These are phyloP conservation scores for Sphecodes monilicornis DNA, from an alignment of 2,888 invertebrate genomes.

Conservation along the genomic window DNA sequence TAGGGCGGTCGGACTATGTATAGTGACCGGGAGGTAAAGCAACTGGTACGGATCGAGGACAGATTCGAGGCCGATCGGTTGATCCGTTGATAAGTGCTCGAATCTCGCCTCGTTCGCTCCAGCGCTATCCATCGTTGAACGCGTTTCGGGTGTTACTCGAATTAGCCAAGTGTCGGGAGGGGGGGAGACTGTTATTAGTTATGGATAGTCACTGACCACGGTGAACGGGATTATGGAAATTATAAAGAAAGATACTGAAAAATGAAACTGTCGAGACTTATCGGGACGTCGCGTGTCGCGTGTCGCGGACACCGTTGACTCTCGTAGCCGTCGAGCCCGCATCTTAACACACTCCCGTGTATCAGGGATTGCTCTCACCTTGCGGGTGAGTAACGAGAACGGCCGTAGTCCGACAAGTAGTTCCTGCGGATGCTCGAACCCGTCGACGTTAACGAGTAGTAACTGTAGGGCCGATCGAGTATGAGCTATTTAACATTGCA, in stretches of 20 bases:
- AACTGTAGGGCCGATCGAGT: constrained; percentile 70
- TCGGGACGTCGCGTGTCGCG: constrained; percentile 8
- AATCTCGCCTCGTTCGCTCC: not conserved
- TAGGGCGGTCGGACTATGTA: not conserved
- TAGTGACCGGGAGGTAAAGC: not conserved
- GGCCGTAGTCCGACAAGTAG: constrained; percentile 71
- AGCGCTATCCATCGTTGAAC: not conserved
- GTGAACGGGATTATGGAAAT: not conserved
- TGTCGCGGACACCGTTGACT: constrained; percentile 7
- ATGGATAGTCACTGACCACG: not conserved
- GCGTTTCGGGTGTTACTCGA: not conserved
- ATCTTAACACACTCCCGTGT: constrained; percentile 9
- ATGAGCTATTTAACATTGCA: constrained; percentile 45
- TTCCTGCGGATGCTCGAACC: constrained; percentile 69
- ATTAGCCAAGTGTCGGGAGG: not conserved
- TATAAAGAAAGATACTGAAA: not conserved
- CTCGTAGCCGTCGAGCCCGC: constrained; percentile 16
- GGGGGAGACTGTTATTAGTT: not conserved
- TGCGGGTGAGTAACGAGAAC: constrained; percentile 73
- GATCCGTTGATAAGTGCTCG: not conserved
- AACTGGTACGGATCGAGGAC: not conserved
- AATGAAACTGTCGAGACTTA: constrained; percentile 24
- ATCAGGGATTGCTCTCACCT: constrained; percentile 71
- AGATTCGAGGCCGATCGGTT: not conserved
- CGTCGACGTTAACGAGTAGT: constrained; percentile 69